Base-by-base conservation (phyloP, 2,797 vertebrate genomes). In the Premnoplex brunnescens region DNA sequence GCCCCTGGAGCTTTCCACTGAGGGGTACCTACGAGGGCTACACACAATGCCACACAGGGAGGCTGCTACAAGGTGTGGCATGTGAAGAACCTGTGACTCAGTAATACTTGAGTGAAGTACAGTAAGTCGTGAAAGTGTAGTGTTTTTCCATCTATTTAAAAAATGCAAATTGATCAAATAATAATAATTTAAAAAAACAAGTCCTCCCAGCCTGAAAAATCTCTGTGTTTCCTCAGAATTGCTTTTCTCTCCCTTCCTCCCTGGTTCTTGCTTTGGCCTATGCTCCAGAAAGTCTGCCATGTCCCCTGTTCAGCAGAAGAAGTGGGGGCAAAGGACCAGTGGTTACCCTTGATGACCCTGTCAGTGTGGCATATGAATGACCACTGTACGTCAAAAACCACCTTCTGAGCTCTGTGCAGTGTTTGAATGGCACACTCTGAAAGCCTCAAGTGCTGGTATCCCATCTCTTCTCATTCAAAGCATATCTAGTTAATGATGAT, bases 61-160 rank as follows among this genome's bases (percentile, higher is more conserved):
- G 28, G 12, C 14, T 34, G 51, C 34, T 60, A 39, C 30, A 36
- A 49, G 28, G 20, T 3, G 1, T 14, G 18, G 18, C 7, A 7
- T 1, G 15, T 4, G 3, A 80, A 84, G n/a, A 76, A 21, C 5
- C 23, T 18, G 28, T 0, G 0, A 16, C n/a, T 87, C 62, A 12
- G 18, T 27, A 60, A 30, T 27, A 12, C 41, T 32, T 37, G 36
- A 51, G 18, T 14, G 9, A 56, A 73, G 30, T 41, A 34, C 4
- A 24, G 27, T 12, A 43, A 36, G 18, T 43, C 8, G 7, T 6
- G 9, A 20, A 64, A 51, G 10, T 8, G 3, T 8, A 71, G 14
- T 22, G 23, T 6, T 37, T 34, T 67, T n/a, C 22, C 77, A 7
- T 26, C 63, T 37, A 15, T 23, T 39, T 32, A 37, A 34, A 54